These are phyloP conservation scores for Megalopta genalis DNA, from an alignment of 1,140 invertebrate genomes.

Conservation along the genomic window DNA sequence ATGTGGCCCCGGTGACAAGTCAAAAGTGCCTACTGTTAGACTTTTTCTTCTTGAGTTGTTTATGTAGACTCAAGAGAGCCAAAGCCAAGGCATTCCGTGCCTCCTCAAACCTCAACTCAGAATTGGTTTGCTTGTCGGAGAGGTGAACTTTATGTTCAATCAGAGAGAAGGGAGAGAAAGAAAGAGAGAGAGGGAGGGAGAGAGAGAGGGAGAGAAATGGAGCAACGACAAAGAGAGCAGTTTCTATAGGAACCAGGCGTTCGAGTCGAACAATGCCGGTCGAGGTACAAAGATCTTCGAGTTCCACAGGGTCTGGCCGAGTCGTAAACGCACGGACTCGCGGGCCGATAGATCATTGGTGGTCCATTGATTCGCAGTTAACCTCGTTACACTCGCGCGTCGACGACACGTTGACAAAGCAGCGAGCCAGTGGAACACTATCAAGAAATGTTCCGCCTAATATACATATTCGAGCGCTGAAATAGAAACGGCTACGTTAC, in stretches of 20 bases:
- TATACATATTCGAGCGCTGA: not conserved
- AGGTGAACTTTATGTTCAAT: not conserved
- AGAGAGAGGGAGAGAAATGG: too few relatives aligned
- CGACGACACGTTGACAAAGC: not conserved
- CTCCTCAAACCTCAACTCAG: not conserved
- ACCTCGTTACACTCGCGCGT: not conserved
- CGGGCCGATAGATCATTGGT: not conserved
- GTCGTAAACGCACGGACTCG: slow-evolving; percentile 2
- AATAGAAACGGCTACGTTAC: not conserved
- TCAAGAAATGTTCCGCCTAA: not conserved
- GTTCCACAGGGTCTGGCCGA: not conserved
- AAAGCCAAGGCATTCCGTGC: too few relatives aligned
- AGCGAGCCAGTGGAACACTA: not conserved
- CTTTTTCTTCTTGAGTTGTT: not conserved
- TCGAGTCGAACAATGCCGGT: not conserved
- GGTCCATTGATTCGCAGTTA: not conserved
- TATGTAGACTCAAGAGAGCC: not conserved
- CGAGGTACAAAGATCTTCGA: not conserved
- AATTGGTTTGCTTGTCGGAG: not conserved
- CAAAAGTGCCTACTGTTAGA: too few relatives aligned
- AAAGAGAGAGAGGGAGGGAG: too few relatives aligned
- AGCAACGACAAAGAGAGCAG: not conserved
- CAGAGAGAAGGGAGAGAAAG: not conserved
- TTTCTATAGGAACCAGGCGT: not conserved
- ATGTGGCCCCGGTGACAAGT: not conserved